Base-by-base conservation (phyloP, 2,113 vertebrate genomes). In the Paradisaea rubra region DNA sequence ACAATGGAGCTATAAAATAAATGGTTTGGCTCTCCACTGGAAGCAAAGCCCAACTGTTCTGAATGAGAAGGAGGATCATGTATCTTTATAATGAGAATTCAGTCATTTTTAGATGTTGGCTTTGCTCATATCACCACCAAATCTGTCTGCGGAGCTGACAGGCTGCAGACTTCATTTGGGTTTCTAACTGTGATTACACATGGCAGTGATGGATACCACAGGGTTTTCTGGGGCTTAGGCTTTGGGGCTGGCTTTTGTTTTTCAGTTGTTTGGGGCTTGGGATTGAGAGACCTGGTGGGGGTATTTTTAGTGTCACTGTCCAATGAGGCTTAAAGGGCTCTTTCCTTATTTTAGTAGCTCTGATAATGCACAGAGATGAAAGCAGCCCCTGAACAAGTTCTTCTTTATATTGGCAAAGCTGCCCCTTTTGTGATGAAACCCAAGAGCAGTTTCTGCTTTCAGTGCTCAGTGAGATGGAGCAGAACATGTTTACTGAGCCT, bases 1-100 rank as follows among this genome's bases (percentile, higher is more conserved):
- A 92, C 76, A 89, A 92, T 88, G 90, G 71, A 95, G 69, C 88
- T 91, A 86, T 91, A 94, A 96, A 97, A 95, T 93, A 96, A 96
- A 97, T 94, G 92, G 81, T 74, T 91, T 61, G 92, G 86, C 93
- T 95, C 95, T 97, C 90, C 94, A 92, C 81, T 96, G 96, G 92
- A 96, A 70, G 93, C 91, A 95, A 96, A 97, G 63, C 93, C 88
- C 82, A 86, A 94, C 86, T 96, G 93, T 91, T 96, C 92, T 60
- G 86, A 93, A 91, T 87, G 89, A 74, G 79, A 54, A 95, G 86
- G 60, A 96, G 95, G 95, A 97, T 98, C 95, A 71, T 96, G 91
- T 97, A 90, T 97, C 97, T 97, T 97, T 93, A 89, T 97, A 97
- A 97, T 81, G 83, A 98, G 96, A 93, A 96, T 92, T 96, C 80